Evolutionary conservation across 2,797 vertebrate species (phyloP).

Genomic region (Clamator glandarius): DNA sequence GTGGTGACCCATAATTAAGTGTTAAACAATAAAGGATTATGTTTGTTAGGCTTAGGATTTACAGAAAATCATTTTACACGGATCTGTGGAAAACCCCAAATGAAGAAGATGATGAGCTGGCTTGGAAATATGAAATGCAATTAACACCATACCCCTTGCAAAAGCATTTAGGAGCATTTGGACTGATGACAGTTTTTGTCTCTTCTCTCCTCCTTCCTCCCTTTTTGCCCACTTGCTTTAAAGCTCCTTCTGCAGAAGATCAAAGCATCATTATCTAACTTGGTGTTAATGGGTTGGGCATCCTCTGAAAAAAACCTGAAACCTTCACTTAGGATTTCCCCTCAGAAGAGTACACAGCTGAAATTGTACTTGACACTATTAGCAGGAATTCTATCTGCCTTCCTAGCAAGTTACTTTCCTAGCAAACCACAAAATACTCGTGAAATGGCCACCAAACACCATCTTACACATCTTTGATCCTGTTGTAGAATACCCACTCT

Average conservation of each 20-base stretch:
- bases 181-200: conserved; percentile 82
- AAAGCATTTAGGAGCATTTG: conserved; percentile 82
- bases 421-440: not conserved
- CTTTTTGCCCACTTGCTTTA: conserved; percentile 25
- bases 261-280: conserved; percentile 80
- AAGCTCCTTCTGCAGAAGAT: conserved; percentile 77
- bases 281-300: conserved; percentile 80
- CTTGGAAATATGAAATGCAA: conserved; percentile 87
- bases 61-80: conserved; percentile 15
- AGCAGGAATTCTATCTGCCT: not conserved
- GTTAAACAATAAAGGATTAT: not conserved
- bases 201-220: conserved; percentile 28
- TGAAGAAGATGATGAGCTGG: conserved; percentile 83
- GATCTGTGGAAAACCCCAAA: conserved; percentile 53
- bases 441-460: not conserved
- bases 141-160: conserved; percentile 84
- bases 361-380: conserved; percentile 28
- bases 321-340: not conserved
- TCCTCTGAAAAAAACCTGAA: conserved; percentile 64
- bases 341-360: conserved; percentile 49
- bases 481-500: not conserved
- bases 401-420: not conserved
- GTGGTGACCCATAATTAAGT: not conserved
- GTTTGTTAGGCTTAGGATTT: not conserved
- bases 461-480: not conserved